Evolutionary conservation across 2,113 vertebrate genomes (phyloP).

Genomic region (Capricornis sumatraensis): DNA sequence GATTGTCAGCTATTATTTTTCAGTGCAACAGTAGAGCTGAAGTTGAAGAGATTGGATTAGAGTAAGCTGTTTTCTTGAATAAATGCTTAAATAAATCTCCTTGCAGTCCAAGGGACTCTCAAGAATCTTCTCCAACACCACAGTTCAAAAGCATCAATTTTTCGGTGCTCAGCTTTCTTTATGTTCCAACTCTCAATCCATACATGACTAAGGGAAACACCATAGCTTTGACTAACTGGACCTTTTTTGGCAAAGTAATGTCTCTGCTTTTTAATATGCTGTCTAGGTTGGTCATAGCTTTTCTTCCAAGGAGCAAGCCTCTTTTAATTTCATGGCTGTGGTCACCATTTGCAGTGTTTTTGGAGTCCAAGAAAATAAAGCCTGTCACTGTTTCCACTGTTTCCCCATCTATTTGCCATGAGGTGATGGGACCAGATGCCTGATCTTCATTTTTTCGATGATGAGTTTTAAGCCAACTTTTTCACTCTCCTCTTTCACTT

Average conservation of each 20-base stretch:
- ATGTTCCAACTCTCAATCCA: not conserved
- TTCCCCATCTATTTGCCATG: not conserved
- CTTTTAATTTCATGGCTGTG: not conserved
- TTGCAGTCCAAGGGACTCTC: not conserved
- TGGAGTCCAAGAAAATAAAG: not conserved
- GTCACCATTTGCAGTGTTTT: not conserved
- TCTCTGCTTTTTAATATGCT: not conserved
- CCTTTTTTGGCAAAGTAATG: not conserved
- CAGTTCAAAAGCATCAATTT: not conserved
- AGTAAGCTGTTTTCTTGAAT: too few relatives aligned
- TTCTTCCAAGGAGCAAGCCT: not conserved
- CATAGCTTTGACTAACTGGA: not conserved
- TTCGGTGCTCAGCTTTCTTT: not conserved
- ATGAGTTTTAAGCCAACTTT: not conserved
- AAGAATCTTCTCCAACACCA: not conserved
- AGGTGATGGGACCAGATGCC: not conserved
- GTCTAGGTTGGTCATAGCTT: not conserved
- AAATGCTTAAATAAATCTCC: not conserved
- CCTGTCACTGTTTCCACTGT: not conserved
- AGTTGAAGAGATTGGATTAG: too few relatives aligned
- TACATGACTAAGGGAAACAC: not conserved
- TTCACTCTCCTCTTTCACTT: not conserved
- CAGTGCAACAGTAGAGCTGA: too few relatives aligned
- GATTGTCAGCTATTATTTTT: too few relatives aligned
- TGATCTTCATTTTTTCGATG: not conserved